Conservation (phyloP, 2,797 vertebrate species). For the Tokudaia tokunoshimensis region DNA sequence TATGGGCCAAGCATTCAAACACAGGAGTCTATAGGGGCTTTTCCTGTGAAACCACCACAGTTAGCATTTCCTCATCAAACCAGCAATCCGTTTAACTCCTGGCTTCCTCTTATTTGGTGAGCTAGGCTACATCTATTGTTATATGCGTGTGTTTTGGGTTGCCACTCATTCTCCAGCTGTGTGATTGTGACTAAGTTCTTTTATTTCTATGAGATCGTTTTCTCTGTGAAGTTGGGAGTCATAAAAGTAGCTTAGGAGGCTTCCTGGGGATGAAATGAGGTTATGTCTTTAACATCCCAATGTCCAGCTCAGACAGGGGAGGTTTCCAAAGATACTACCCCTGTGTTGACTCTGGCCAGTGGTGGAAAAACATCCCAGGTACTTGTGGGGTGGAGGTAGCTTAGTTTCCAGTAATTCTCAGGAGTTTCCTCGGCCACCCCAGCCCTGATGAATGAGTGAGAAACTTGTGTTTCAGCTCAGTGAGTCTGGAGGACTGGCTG, state of each 20-base stretch:
- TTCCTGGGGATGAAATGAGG: neutral
- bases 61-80: constrained; percentile 1
- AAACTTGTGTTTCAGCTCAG: constrained; percentile 83
- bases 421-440: accelerated
- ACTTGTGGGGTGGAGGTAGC: neutral
- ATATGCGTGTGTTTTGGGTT: neutral
- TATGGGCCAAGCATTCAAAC: neutral
- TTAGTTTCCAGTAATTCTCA: neutral
- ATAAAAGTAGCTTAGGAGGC: neutral
- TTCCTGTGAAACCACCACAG: neutral
- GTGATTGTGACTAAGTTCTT: neutral
- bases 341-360: neutral
- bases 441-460: accelerated
- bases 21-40: neutral
- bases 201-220: constrained; percentile 13
- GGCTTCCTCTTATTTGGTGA: neutral
- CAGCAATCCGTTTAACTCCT: neutral
- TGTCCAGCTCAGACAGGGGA: neutral
- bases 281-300: neutral
- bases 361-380: neutral
- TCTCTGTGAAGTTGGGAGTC: neutral
- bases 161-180: neutral
- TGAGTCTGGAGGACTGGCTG: constrained; percentile 93
- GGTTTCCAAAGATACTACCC: neutral
- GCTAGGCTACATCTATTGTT: neutral